These are phyloP conservation scores for Odontomachus brunneus DNA, from an alignment of 1,140 invertebrate genomes.

Conservation along the genomic window DNA sequence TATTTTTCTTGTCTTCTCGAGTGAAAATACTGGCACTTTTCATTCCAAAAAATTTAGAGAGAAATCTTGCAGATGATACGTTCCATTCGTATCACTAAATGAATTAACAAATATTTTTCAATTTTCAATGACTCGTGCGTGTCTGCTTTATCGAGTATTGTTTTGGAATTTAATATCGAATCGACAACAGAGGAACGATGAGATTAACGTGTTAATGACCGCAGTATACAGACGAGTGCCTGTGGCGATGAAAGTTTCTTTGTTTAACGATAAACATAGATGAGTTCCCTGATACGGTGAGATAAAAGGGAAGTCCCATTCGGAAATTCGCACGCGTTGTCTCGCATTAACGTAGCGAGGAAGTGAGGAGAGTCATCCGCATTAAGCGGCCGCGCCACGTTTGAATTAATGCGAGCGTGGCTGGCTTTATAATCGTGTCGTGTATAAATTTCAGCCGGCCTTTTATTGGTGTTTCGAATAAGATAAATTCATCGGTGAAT, in stretches of 20 bases:
- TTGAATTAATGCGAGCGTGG: not conserved
- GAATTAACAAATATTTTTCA: not conserved
- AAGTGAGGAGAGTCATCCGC: not conserved
- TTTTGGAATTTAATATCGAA: conserved; percentile 8
- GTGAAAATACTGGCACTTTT: no score
- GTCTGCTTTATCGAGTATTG: no score
- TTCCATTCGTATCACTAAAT: not conserved
- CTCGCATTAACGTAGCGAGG: conserved; percentile 10
- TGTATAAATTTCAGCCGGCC: not conserved
- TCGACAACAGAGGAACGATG: conserved; percentile 1
- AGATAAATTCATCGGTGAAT: not conserved
- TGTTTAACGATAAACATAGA: conserved; percentile 37
- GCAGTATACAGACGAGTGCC: not conserved
- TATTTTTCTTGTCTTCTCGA: no score
- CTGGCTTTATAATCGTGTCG: not conserved
- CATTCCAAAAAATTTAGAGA: no score
- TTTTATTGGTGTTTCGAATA: not conserved
- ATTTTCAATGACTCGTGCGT: not conserved
- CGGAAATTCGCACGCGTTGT: conserved; percentile 19
- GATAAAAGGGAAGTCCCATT: conserved; percentile 25
- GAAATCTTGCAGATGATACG: no score
- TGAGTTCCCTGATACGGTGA: not conserved
- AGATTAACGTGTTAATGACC: not conserved
- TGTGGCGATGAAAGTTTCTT: conserved; percentile 39
- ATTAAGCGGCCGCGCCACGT: not conserved